These are phyloP conservation scores for Cyclophora punctaria DNA, from an alignment of 2,888 invertebrate species.

Conservation along the genomic window DNA sequence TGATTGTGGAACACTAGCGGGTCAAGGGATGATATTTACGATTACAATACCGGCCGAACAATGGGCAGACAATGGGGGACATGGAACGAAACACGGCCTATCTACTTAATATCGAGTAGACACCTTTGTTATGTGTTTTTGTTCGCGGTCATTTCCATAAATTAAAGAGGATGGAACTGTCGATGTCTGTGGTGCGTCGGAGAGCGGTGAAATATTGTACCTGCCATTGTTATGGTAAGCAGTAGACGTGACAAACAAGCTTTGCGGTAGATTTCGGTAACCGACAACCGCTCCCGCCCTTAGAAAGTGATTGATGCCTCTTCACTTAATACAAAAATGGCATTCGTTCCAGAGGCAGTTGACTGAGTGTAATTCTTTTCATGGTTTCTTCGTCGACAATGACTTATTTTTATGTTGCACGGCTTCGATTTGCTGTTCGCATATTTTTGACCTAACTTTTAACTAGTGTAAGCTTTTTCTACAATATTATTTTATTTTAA, in stretches of 20 bases:
- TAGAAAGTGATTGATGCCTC: constrained; percentile 16
- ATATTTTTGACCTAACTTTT: too few species aligned
- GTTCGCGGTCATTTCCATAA: constrained; percentile 72
- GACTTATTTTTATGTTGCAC: too few species aligned
- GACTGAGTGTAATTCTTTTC: too few species aligned
- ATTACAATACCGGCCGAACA: constrained; percentile 44
- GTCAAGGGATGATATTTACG: constrained; percentile 60
- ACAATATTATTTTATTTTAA: too few species aligned
- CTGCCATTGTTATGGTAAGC: constrained; percentile 70
- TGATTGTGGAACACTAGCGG: constrained; percentile 20
- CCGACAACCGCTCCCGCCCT: constrained; percentile 22
- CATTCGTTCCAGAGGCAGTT: constrained; percentile 4
- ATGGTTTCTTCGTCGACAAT: too few species aligned
- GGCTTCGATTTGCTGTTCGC: too few species aligned
- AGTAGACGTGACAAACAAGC: constrained; percentile 56
- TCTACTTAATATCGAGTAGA: constrained; percentile 72
- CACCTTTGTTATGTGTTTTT: constrained; percentile 72
- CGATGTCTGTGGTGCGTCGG: constrained; percentile 31
- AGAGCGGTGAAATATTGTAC: constrained; percentile 37
- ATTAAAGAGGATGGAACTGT: constrained; percentile 59
- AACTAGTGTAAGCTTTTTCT: too few species aligned
- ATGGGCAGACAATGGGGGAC: constrained; percentile 59
- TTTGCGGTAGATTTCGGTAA: constrained; percentile 51
- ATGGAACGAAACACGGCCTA: constrained; percentile 57
- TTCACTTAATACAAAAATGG: constrained; percentile 7